Evolutionary conservation across 2,113 vertebrate genomes (phyloP).

Genomic region (Saccopteryx bilineata): DNA sequence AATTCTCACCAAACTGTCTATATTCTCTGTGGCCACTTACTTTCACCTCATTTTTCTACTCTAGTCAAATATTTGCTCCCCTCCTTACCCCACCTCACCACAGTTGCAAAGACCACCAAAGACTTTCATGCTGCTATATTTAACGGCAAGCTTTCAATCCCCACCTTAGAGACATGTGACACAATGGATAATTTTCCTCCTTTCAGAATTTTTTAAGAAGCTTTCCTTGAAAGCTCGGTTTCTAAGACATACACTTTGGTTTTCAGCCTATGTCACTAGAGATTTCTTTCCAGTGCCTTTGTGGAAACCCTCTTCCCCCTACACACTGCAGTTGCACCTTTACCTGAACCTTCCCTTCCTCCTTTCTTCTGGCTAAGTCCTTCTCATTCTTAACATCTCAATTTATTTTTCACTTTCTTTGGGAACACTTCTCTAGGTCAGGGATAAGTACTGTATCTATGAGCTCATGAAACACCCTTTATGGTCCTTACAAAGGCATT

Average conservation of each 20-base stretch:
- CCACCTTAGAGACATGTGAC: neutral
- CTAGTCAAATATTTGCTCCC: neutral
- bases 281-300: neutral
- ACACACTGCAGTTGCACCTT: neutral
- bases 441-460: neutral
- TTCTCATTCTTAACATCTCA: neutral
- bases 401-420: neutral
- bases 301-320: neutral
- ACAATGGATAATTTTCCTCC: neutral
- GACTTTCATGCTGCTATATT: neutral
- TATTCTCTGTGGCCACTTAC: neutral
- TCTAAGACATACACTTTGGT: neutral
- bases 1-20: neutral
- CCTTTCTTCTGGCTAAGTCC: neutral
- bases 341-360: neutral
- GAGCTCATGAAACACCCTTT: neutral
- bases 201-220: neutral
- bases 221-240: neutral
- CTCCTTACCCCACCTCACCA: neutral
- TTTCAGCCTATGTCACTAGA: neutral
- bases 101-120: neutral
- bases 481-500: neutral
- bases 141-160: neutral
- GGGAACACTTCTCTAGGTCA: neutral
- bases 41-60: neutral